phyloP scores from a whole-genome alignment of 1,140 invertebrate species.

The Dermatophagoides farinae region DNA sequence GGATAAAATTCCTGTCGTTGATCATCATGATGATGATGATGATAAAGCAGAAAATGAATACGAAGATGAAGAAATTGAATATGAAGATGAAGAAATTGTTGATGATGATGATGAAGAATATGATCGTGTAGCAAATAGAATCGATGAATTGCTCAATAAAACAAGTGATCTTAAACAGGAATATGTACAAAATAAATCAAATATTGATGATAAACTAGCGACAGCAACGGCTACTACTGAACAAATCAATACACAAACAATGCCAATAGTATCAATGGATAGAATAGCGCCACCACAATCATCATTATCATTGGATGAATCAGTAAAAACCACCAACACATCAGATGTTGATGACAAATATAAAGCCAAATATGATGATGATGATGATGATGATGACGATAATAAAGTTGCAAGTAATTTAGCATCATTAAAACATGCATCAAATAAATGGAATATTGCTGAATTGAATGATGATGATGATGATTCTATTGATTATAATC shows the following conservation, averaged over 20 bases:
- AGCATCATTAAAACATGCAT: background rate
- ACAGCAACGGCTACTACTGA: background rate
- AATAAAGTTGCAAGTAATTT: background rate
- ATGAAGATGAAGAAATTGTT: background rate
- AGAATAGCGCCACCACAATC: no score
- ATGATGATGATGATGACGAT: background rate
- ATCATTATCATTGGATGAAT: background rate
- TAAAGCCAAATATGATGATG: background rate
- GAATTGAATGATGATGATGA: background rate
- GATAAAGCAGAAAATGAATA: background rate
- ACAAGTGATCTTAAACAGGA: background rate
- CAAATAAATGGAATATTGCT: conserved; percentile 4
- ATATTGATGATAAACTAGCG: background rate
- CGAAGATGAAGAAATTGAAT: background rate
- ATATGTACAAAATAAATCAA: background rate
- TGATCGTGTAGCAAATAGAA: background rate
- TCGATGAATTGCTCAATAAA: background rate
- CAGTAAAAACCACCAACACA: background rate
- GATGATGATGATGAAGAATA: background rate
- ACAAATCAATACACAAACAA: background rate
- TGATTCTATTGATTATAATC: background rate
- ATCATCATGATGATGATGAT: background rate
- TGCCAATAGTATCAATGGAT: background rate
- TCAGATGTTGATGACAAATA: background rate
- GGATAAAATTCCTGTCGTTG: background rate